Base-by-base conservation (phyloP, 2,113 vertebrate genomes). In the Anser cygnoides region DNA sequence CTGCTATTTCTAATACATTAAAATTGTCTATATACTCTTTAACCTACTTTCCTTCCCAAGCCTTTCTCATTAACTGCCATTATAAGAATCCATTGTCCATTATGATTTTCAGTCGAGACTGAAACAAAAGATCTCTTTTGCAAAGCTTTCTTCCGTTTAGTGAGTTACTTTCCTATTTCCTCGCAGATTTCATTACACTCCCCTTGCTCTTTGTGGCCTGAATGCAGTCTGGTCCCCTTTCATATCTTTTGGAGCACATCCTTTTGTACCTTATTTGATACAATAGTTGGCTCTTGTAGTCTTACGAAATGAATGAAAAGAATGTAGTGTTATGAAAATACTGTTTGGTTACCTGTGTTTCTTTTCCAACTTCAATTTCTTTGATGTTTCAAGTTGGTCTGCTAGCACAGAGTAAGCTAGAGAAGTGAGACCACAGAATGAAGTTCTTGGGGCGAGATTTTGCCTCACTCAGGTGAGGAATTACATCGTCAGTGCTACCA, bases 1-100 rank as follows among this genome's bases (percentile, higher is more conserved):
- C 66, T 87, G 52, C 66, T 91, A 29, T 79, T 96, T 94, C 71
- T 63, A 87, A 74, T 66, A 33, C 14, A 20, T 79, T 92, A 54
- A 81, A 39, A 12, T 77, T 58, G 11, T 68, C 57, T 68, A 87
- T 57, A 83, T 85, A 86, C 11, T 67, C 49, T 87, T 80, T 66
- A 77, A 37, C 11, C 1, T 63, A 28, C 55, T 78, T 52, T 44
- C 37, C 54, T 89, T 94, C 68, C 37, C 15, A 74, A 66, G 31
- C 11, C 9, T 65, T 79, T 85, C 54, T 72, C 21, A 55, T 78
- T 71, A 83, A 22, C 9, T 74, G 15, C 58, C 52, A 16, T 74
- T 87, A 49, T 35, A 68, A 57, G 22, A 90, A 74, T 55, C 62
- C 46, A 9, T 62, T 87, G 87, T 94, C 39, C 39, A 26, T 61